Percentiles rank a stretch among this genome's conserved stretches.
phyloP scores from a whole-genome alignment of 2,113 vertebrate genomes.

The Neogobius melanostomus region DNA sequence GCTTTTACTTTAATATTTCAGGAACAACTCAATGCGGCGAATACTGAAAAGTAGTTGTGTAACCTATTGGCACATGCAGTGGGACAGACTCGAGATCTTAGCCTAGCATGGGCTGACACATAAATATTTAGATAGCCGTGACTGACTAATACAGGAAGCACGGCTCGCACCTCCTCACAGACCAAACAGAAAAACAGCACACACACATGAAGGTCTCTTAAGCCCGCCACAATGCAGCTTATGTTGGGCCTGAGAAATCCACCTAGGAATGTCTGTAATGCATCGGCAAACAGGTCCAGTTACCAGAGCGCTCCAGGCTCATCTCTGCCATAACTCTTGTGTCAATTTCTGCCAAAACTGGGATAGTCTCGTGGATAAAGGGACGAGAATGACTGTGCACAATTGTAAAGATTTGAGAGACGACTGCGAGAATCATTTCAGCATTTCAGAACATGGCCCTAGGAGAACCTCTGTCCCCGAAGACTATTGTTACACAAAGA shows the following conservation, averaged over 20 bases:
- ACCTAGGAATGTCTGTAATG: slow-evolving; percentile 55
- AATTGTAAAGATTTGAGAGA: too few species aligned
- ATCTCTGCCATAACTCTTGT: background rate
- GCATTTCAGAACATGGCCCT: too few species aligned
- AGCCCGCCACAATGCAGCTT: slow-evolving; percentile 12
- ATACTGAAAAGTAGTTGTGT: slow-evolving; percentile 20
- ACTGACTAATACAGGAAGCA: slow-evolving; percentile 28
- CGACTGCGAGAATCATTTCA: too few species aligned
- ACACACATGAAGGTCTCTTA: slow-evolving; percentile 1
- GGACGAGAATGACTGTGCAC: too few species aligned
- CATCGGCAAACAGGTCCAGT: slow-evolving; percentile 58
- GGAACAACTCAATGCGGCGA: slow-evolving; percentile 5
- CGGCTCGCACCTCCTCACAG: slow-evolving; percentile 3
- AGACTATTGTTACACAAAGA: too few species aligned
- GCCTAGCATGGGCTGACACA: slow-evolving; percentile 23
- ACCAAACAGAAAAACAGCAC: slow-evolving; percentile 23
- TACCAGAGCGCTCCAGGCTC: slow-evolving; percentile 10
- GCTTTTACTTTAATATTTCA: slow-evolving; percentile 19
- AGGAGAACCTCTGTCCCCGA: too few species aligned
- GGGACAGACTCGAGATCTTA: slow-evolving; percentile 22
- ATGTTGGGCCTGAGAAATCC: slow-evolving; percentile 32
- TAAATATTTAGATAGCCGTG: slow-evolving; percentile 43
- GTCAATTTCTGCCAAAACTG: background rate
- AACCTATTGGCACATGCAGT: slow-evolving; percentile 9
- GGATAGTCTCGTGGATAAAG: too few species aligned